Evolutionary conservation across 1,140 invertebrate species (phyloP), one percentile per base, ranked within the genome.

Genomic region (Steinernema khuongi): DNA sequence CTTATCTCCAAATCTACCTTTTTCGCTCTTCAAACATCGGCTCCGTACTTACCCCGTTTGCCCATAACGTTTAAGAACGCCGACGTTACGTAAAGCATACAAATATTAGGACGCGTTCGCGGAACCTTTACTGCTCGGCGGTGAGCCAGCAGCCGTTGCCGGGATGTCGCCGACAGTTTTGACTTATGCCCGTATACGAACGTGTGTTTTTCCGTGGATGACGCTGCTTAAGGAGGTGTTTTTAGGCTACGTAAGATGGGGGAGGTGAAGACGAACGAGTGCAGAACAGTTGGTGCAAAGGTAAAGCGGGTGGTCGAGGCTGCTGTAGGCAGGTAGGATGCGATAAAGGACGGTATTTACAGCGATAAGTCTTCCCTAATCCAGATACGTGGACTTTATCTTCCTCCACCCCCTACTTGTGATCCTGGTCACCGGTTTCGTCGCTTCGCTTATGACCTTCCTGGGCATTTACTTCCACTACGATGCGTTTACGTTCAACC

Each of bases 101-200:
- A 60, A 60, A 60, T 26, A 60, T 22, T 7, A 41, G 36, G 50
- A 14, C 50, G 50, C 19, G 50, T 60, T 17, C 50, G 50, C 50
- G 50, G 26, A 60, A 41, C 22, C 11, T 60, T 60, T 60, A 60
- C 50, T 14, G 19, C 50, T 7, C 26, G 4, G 26, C n/a, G n/a
- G n/a, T n/a, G 22, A 22, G 50, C 50, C 26, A 60, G 26, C 50
- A 60, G 19, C 26, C 50, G 19, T 60, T 60, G 14, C 19, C 19
- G 50, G 26, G 26, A 60, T 60, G 50, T 60, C 50, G 50, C 50
- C 50, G 50, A 60, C 50, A 60, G 50, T 60, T 60, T 60, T 60
- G 50, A 17, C 50, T 22, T 60, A 60, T 60, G 14, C 50, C 26
- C 50, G 50, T 60, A 60, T 60, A 60, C 50, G 50, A 60, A 60